Percentiles rank a stretch among this genome's conserved stretches.
Conservation (phyloP, 2,888 invertebrate genomes). For the Rutpela maculata region DNA sequence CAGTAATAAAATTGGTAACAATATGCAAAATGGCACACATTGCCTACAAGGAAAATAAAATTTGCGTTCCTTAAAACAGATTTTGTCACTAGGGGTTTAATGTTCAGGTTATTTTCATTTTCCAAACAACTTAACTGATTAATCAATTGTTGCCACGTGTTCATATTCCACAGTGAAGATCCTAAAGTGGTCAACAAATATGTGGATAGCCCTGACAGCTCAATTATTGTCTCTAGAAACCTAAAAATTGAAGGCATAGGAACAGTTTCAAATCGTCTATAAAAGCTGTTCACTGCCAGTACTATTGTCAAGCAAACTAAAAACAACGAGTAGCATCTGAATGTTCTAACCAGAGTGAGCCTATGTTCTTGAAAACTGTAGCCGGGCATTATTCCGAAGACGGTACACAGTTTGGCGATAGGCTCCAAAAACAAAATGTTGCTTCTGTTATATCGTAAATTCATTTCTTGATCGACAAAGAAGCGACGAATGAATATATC, state of each 20-base stretch:
- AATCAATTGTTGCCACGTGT: too few species aligned
- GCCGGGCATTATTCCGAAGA: background rate
- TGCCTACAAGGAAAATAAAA: background rate
- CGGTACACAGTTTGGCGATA: background rate
- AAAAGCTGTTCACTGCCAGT: background rate
- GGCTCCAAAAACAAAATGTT: background rate
- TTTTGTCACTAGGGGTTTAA: too few species aligned
- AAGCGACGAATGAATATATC: too few species aligned
- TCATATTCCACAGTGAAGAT: background rate
- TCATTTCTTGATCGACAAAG: background rate
- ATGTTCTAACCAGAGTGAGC: too few species aligned
- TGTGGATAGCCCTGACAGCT: background rate
- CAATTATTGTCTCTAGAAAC: background rate
- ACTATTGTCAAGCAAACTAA: background rate
- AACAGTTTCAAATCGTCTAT: background rate
- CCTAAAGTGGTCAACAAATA: background rate
- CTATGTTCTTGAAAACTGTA: too few species aligned
- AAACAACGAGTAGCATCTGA: too few species aligned
- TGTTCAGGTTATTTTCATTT: too few species aligned
- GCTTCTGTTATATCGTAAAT: slow-evolving; percentile 1
- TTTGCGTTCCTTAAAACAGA: background rate
- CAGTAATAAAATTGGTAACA: background rate
- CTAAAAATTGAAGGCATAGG: too few species aligned
- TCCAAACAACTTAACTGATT: too few species aligned
- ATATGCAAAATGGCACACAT: background rate